Percentiles rank a stretch among this genome's conserved stretches.
phyloP scores from a whole-genome alignment of 1,140 invertebrate genomes.

The Brachystomella parvula region DNA sequence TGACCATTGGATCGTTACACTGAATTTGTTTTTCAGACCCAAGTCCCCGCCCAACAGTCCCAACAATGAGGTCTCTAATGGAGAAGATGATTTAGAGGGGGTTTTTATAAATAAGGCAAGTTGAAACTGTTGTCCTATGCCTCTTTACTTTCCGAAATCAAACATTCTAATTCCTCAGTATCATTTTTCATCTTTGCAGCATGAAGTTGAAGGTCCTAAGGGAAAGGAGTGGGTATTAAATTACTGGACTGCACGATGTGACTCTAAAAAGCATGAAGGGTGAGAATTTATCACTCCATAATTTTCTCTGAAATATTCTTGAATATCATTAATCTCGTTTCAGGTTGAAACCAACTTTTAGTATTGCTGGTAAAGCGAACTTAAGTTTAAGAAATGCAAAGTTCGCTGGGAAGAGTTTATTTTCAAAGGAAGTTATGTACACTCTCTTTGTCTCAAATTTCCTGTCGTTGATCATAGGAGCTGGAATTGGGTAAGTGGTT shows the following conservation, averaged over 20 bases:
- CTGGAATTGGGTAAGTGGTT: constrained; percentile 71
- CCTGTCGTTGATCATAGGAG: constrained; percentile 75
- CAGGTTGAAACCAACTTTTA: constrained; percentile 8
- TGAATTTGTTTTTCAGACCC: constrained; percentile 55
- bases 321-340: constrained; percentile 1
- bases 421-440: constrained; percentile 64
- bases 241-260: constrained; percentile 11
- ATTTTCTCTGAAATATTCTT: not conserved
- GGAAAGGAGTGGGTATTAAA: constrained; percentile 29
- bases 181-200: not conserved
- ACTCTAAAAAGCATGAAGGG: constrained; percentile 10
- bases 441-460: constrained; percentile 83
- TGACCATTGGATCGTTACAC: not conserved
- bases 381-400: constrained; percentile 71
- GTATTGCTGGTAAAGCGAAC: constrained; percentile 15
- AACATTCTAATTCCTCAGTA: not conserved
- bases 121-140: not conserved
- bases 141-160: not conserved
- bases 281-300: not conserved
- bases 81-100: constrained; percentile 64
- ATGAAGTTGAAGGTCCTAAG: not conserved
- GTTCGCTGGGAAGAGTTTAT: constrained; percentile 64
- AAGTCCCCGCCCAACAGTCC: constrained; percentile 87
- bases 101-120: constrained; percentile 71
- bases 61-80: constrained; percentile 61